Conservation (phyloP, 64 coral and sea anemone genomes). For the Porites lutea region DNA sequence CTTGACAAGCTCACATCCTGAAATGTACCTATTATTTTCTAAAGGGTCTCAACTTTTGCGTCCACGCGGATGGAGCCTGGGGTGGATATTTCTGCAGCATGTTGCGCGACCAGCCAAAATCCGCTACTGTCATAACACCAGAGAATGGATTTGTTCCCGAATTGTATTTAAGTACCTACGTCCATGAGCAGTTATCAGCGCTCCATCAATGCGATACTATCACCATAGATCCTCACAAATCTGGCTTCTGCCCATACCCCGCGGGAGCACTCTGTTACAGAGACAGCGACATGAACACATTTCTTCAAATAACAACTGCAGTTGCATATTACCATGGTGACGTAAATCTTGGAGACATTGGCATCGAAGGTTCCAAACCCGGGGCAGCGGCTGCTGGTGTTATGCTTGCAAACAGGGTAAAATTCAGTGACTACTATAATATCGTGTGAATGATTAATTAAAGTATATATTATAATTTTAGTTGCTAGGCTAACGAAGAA, state of each 20-base stretch:
- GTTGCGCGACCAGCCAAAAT: conserved; percentile 49
- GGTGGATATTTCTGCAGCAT: conserved; percentile 88
- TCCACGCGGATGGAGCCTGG: conserved; percentile 87
- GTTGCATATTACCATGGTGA: conserved; percentile 79
- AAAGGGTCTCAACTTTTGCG: conserved; percentile 79
- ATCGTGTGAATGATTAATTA: too few species aligned
- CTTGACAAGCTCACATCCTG: too few species aligned
- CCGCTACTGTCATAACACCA: neutral
- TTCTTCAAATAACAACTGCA: conserved; percentile 73
- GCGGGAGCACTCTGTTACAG: conserved; percentile 83
- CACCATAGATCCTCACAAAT: conserved; percentile 92
- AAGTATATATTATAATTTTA: too few species aligned
- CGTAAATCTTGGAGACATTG: conserved; percentile 80
- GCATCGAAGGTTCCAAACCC: conserved; percentile 92
- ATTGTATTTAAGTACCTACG: conserved; percentile 52
- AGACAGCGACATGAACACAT: conserved; percentile 75
- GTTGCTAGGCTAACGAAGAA: too few species aligned
- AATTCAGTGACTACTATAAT: neutral
- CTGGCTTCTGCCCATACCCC: conserved; percentile 91
- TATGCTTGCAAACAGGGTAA: conserved; percentile 84
- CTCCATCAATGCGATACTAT: conserved; percentile 79
- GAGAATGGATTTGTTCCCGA: conserved; percentile 67
- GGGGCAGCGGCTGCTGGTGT: conserved; percentile 84
- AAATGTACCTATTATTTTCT: neutral
- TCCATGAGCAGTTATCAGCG: conserved; percentile 38